Percentiles rank a stretch among this genome's conserved stretches.
These are phyloP conservation scores for Aporophyla lueneburgensis DNA, from an alignment of 2,888 invertebrate genomes.

Conservation along the genomic window DNA sequence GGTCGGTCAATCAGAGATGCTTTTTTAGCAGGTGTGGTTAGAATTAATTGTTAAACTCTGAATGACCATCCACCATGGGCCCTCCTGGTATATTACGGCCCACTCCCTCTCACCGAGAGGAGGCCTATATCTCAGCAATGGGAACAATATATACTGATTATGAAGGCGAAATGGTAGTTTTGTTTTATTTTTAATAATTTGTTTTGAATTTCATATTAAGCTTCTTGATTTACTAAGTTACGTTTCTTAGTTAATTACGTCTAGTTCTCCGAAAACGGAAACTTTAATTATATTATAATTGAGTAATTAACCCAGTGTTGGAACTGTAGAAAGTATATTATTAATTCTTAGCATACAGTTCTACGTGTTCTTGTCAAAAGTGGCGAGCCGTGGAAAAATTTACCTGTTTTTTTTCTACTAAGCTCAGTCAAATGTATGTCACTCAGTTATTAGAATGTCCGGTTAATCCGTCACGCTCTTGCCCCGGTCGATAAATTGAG, in stretches of 20 bases:
- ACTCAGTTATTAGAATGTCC: slow-evolving; percentile 32
- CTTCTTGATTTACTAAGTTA: neutral
- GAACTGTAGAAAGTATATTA: slow-evolving; percentile 45
- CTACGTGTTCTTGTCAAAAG: slow-evolving; percentile 1
- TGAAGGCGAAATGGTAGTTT: neutral
- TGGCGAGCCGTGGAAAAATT: slow-evolving; percentile 5
- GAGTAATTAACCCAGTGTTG: slow-evolving; percentile 23
- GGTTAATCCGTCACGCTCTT: slow-evolving; percentile 45
- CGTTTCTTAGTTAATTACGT: neutral
- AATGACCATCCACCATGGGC: neutral
- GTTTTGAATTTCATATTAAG: neutral
- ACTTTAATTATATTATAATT: neutral
- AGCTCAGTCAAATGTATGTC: slow-evolving; percentile 32
- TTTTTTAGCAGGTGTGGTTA: neutral
- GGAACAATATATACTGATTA: too few relatives aligned
- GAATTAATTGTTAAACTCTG: neutral
- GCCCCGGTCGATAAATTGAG: slow-evolving; percentile 30
- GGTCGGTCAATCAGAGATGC: neutral
- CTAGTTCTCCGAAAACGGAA: neutral
- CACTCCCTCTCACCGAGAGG: too few relatives aligned
- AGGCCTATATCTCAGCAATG: too few relatives aligned
- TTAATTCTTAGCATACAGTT: slow-evolving; percentile 23
- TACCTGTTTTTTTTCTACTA: slow-evolving; percentile 12
- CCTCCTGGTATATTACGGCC: too few relatives aligned
- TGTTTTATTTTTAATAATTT: slow-evolving; percentile 1